Conservation (phyloP, 2,888 invertebrate species). For the Molorchus minor region DNA sequence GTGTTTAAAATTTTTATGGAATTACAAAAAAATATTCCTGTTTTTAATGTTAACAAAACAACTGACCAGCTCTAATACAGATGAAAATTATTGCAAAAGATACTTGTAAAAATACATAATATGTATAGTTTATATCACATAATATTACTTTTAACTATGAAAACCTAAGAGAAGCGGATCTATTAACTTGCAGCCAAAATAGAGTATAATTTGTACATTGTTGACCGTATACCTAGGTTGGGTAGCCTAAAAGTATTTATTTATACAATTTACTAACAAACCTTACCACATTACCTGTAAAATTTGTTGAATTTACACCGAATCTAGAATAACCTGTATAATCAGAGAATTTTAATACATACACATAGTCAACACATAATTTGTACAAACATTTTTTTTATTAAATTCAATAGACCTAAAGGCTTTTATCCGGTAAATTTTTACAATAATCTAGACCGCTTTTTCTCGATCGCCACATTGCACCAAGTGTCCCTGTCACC, state of each 20-base stretch:
- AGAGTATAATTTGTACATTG: slow-evolving; percentile 58
- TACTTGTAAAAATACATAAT: slow-evolving; percentile 28
- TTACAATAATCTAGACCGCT: slow-evolving; percentile 52
- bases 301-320: slow-evolving; percentile 41
- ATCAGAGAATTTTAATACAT: slow-evolving; percentile 40
- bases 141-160: slow-evolving; percentile 22
- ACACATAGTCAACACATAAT: slow-evolving; percentile 53
- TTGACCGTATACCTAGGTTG: slow-evolving; percentile 61
- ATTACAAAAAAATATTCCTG: too few relatives aligned
- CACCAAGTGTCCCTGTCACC: not conserved
- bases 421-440: slow-evolving; percentile 46
- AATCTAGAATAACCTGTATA: slow-evolving; percentile 35
- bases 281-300: slow-evolving; percentile 38
- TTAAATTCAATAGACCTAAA: slow-evolving; percentile 40
- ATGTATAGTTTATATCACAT: slow-evolving; percentile 27
- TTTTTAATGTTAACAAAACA: too few relatives aligned
- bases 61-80: too few relatives aligned
- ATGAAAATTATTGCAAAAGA: slow-evolving; percentile 16
- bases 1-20: too few relatives aligned
- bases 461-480: slow-evolving; percentile 34
- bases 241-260: slow-evolving; percentile 56
- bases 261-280: slow-evolving; percentile 51
- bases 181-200: slow-evolving; percentile 47
- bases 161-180: slow-evolving; percentile 39
- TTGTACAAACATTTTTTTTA: slow-evolving; percentile 49